Conservation (phyloP, 2,888 invertebrate species). For the Clusia tigrina region DNA sequence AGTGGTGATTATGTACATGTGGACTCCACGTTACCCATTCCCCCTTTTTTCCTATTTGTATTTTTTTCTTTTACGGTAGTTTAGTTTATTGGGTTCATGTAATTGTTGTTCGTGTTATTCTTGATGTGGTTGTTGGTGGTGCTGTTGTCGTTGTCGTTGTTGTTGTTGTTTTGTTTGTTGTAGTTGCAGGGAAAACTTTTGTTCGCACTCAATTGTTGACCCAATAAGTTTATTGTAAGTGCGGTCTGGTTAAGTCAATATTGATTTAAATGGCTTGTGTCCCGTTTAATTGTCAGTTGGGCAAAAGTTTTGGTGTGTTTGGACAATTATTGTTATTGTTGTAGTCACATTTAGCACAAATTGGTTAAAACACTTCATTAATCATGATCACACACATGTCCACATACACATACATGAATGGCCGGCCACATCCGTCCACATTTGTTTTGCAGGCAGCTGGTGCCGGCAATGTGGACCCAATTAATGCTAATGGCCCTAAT, state of each 20-base stretch:
- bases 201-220: conserved; percentile 60
- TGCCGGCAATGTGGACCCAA: conserved; percentile 52
- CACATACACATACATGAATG: not conserved
- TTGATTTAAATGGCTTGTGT: conserved; percentile 57
- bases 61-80: too few relatives aligned
- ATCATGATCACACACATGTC: not conserved
- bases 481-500: conserved; percentile 42
- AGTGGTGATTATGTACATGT: not conserved
- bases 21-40: conserved; percentile 6
- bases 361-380: not conserved
- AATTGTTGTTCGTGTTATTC: conserved; percentile 8
- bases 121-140: not conserved
- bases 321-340: conserved; percentile 7
- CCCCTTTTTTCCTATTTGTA: conserved; percentile 17
- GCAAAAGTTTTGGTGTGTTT: not conserved
- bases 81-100: not conserved
- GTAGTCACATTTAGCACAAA: not conserved
- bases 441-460: conserved; percentile 46
- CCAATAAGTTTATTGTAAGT: conserved; percentile 14
- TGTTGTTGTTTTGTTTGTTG: conserved; percentile 31
- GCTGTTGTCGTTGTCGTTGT: conserved; percentile 40
- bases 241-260: conserved; percentile 34
- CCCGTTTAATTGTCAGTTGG: conserved; percentile 48
- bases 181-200: conserved; percentile 47
- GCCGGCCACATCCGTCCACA: not conserved